Percentiles rank a stretch among this genome's conserved stretches.
These are phyloP conservation scores for Linyphia triangularis DNA, from an alignment of 2,888 invertebrate genomes.

Conservation along the genomic window DNA sequence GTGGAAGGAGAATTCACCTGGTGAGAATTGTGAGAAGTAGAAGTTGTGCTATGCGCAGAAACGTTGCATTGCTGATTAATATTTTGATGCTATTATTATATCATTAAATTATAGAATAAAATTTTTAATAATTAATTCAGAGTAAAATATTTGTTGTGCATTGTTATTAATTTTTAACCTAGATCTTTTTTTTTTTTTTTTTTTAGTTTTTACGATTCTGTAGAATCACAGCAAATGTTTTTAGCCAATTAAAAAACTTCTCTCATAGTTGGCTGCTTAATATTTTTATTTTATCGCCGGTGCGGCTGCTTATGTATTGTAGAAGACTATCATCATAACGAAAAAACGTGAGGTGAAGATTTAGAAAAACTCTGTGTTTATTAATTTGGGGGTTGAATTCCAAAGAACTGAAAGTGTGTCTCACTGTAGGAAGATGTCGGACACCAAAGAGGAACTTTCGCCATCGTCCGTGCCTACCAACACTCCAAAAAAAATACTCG, in stretches of 20 bases:
- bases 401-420: slow-evolving; percentile 43
- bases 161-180: neutral
- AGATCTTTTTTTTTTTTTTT: neutral
- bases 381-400: slow-evolving; percentile 51
- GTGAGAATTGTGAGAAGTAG: neutral
- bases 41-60: slow-evolving; percentile 21
- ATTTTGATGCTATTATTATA: no score
- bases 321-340: slow-evolving; percentile 43
- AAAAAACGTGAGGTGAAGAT: slow-evolving; percentile 61
- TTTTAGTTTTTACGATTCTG: neutral
- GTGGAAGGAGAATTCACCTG: slow-evolving; percentile 6
- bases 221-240: slow-evolving; percentile 39
- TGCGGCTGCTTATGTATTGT: slow-evolving; percentile 48
- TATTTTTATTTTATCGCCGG: slow-evolving; percentile 66
- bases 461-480: slow-evolving; percentile 63
- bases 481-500: slow-evolving; percentile 71
- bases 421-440: slow-evolving; percentile 64
- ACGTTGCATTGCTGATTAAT: neutral
- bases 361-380: slow-evolving; percentile 35
- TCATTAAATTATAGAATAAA: neutral
- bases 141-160: neutral
- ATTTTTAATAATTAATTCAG: neutral
- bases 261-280: slow-evolving; percentile 26
- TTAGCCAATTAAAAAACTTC: slow-evolving; percentile 56
- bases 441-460: slow-evolving; percentile 71